These are phyloP conservation scores for Urechis unicinctus DNA, from an alignment of 2,888 invertebrate species.

Conservation along the genomic window DNA sequence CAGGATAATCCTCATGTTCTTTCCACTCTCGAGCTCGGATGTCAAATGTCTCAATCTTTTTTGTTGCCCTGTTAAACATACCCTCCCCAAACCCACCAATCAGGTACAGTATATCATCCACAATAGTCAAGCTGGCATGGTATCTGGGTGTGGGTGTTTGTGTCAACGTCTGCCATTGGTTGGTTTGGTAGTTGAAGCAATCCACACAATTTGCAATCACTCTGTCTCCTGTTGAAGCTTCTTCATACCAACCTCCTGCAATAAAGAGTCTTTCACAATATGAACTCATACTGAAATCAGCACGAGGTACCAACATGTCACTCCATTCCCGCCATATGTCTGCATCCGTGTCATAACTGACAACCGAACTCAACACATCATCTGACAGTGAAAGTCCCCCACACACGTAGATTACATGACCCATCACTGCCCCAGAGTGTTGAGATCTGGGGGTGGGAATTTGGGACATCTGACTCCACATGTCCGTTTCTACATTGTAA, in stretches of 20 bases:
- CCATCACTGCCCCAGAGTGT: conserved; percentile 11
- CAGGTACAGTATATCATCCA: conserved; percentile 61
- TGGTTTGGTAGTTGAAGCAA: conserved; percentile 58
- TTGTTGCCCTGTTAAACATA: conserved; percentile 64
- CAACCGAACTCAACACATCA: conserved; percentile 37
- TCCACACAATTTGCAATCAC: conserved; percentile 62
- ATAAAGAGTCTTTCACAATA: conserved; percentile 28
- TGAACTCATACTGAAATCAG: conserved; percentile 35
- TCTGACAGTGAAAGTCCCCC: conserved; percentile 53
- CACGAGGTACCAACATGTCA: conserved; percentile 28
- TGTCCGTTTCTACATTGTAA: conserved; percentile 9
- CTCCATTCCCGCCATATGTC: conserved; percentile 27
- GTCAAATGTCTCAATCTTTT: conserved; percentile 64
- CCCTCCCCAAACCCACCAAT: conserved; percentile 62
- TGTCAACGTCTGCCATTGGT: conserved; percentile 61
- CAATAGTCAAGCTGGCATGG: conserved; percentile 63
- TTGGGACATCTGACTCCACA: conserved; percentile 6
- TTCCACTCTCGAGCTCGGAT: conserved; percentile 60
- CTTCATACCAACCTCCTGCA: conserved; percentile 54
- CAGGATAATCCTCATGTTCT: conserved; percentile 60
- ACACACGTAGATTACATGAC: conserved; percentile 49
- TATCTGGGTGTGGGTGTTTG: conserved; percentile 63
- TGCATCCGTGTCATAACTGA: conserved; percentile 24
- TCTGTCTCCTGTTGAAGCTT: conserved; percentile 49
- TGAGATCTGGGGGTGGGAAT: conserved; percentile 3